Evolutionary conservation across 2,797 vertebrate species (phyloP).

Genomic region (Anguilla marmorata): DNA sequence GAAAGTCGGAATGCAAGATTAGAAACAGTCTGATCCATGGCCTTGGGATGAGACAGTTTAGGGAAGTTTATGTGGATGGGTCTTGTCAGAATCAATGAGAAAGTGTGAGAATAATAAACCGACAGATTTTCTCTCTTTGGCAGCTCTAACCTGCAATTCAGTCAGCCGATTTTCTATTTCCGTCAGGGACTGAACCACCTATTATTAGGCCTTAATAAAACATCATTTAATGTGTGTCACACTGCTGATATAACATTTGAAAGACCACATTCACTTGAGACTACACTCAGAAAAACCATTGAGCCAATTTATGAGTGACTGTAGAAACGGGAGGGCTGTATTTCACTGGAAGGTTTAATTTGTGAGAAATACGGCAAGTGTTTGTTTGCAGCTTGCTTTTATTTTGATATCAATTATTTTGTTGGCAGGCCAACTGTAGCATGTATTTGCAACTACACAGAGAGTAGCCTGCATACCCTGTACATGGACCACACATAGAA

Average conservation of each 20-base stretch:
- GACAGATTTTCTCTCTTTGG: neutral
- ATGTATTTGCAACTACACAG: neutral
- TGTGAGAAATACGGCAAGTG: neutral
- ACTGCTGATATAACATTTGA: neutral
- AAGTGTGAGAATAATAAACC: neutral
- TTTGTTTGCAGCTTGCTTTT: conserved; percentile 3
- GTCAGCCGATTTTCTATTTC: neutral
- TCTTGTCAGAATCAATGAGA: neutral
- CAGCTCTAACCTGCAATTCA: neutral
- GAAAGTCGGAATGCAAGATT: conserved; percentile 2
- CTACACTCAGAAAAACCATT: no score
- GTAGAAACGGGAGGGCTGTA: no score
- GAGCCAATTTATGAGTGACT: no score
- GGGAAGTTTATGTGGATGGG: neutral
- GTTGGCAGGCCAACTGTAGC: neutral
- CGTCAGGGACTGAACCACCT: neutral
- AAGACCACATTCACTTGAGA: neutral
- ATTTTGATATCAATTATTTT: neutral
- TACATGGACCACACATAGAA: neutral
- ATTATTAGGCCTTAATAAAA: neutral
- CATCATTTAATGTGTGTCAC: neutral
- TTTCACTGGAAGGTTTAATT: neutral
- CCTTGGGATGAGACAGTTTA: neutral
- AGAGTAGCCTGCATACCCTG: neutral
- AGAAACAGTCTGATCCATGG: neutral